Base-by-base conservation (phyloP, 2,797 vertebrate genomes). In the Clarias pachynema region DNA sequence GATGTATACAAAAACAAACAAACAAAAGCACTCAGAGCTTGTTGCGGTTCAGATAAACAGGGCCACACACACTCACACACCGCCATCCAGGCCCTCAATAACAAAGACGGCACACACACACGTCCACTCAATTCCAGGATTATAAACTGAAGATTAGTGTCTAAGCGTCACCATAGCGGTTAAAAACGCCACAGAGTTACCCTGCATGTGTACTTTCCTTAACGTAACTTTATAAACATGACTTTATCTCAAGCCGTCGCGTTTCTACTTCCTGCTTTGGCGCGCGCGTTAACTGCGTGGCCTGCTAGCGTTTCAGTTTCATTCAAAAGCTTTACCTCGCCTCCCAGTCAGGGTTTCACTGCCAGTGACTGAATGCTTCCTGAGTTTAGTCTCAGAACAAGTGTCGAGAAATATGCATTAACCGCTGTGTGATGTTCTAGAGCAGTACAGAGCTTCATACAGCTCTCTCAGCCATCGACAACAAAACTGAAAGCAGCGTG, bases 311-410 rank as follows among this genome's bases (percentile, higher is more conserved):
- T 15, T 40, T 79, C 22, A 37, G 29, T 62, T 62, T 40, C 34
- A 49, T 49, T 72, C 26, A 49, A 14, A 34, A 40, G 26, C 20
- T 44, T 79, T 82, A 84, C 84, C 82, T 86, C 22, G 34, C 79
- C 82, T 82, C 79, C 56, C 8, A 44, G 49, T 53, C 49, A 53
- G 49, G 49, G 49, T 53, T 53, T 53, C 49, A 53, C 12, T 14
- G 49, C 49, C 49, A 53, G 49, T 53, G 49, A 53, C 49, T 53
- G 49, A 53, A 53, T 53, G 44, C 31, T 6, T 4, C 60, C 16
- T 78, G 16, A 1, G 7, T 49, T 60, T 29, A 31, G 10, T 31
- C 65, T 10, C 8, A 34, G 7, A 20, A 29, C 6, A 49, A 40
- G 0, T 4, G 14, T 18, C 26, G 29, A 10, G 7, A 20, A 26